Base-by-base conservation (phyloP, 2,888 invertebrate genomes). In the Frankliniella fusca region DNA sequence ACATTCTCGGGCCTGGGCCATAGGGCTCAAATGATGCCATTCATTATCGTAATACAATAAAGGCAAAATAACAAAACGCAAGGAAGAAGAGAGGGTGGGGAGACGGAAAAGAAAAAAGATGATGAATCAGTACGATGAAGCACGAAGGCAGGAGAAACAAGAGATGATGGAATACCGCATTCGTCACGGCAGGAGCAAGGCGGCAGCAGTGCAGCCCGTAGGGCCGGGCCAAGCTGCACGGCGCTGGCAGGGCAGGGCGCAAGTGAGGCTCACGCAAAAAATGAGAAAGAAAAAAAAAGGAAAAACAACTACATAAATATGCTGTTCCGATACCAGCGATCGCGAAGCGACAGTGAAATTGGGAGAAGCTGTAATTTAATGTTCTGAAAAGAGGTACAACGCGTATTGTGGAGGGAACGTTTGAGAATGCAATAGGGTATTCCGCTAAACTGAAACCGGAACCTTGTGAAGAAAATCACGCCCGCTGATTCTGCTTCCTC, bases 11-110 rank as follows among this genome's bases (percentile, higher is more conserved):
- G 38, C 38, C 38, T 2, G 38, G 54, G 18, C 54, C 54, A 54
- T 54, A 54, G 20, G 54, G 15, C 20, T 54, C 54, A 54, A 54
- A 54, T 54, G 54, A 54, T 54, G 54, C 20, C 54, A 54, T 54
- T 54, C 54, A 54, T 54, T 54, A 54, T 54, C 54, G 54, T 54
- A 54, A 54, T 54, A 54, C 54, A 54, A 54, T 54, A 54, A 54
- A 20, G 54, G 54, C 54, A 54, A 54, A 54, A 54, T 54, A 54
- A 54, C 54, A 20, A 54, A 54, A 54, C 54, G 54, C 20, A 15
- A 5, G 54, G 54, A 38, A 38, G 54, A 15, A 20, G 12, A 54
- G 15, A 20, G 54, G 54, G 54, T 15, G 20, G 54, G 54, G 54
- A 38, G 38, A 5, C 2, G 3, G 2, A 38, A 38, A 38, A 38